Evolutionary conservation across 2,888 invertebrate species (phyloP).

Genomic region (Xestia ashworthii): DNA sequence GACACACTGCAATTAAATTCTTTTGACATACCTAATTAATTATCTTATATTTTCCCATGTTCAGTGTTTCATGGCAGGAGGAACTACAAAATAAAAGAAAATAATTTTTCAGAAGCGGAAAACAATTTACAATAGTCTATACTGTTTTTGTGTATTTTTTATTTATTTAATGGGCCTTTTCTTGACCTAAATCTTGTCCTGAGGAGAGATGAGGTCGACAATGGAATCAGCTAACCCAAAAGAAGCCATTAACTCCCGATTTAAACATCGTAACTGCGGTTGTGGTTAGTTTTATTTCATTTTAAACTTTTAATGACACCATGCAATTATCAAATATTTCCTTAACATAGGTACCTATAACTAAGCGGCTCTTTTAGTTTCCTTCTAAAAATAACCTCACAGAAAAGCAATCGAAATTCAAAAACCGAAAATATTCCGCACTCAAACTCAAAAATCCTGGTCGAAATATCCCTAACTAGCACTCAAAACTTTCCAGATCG

Average conservation of each 20-base stretch:
- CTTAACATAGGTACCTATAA: too few relatives aligned
- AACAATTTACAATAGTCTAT: too few relatives aligned
- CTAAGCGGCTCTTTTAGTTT: not conserved
- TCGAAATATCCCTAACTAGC: slow-evolving; percentile 63
- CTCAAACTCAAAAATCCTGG: slow-evolving; percentile 31
- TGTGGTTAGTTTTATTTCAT: not conserved
- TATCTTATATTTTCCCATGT: not conserved
- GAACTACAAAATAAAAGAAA: not conserved
- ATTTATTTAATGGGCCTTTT: too few relatives aligned
- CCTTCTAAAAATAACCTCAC: not conserved
- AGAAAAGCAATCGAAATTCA: slow-evolving; percentile 32
- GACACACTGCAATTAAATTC: not conserved
- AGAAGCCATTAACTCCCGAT: too few relatives aligned
- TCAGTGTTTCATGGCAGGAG: not conserved
- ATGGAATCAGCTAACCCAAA: too few relatives aligned
- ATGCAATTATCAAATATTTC: not conserved
- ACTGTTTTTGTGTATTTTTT: too few relatives aligned
- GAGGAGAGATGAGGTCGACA: too few relatives aligned
- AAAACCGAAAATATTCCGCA: slow-evolving; percentile 6
- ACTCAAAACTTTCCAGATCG: slow-evolving; percentile 64
- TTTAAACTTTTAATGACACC: not conserved
- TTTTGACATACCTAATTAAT: not conserved
- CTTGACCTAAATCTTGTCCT: too few relatives aligned
- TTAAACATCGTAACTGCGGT: too few relatives aligned
- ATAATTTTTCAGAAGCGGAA: not conserved